Evolutionary conservation across 2,888 invertebrate genomes (phyloP), one percentile per base, ranked within the genome.

Genomic region (Drosophila setosimentum): DNA sequence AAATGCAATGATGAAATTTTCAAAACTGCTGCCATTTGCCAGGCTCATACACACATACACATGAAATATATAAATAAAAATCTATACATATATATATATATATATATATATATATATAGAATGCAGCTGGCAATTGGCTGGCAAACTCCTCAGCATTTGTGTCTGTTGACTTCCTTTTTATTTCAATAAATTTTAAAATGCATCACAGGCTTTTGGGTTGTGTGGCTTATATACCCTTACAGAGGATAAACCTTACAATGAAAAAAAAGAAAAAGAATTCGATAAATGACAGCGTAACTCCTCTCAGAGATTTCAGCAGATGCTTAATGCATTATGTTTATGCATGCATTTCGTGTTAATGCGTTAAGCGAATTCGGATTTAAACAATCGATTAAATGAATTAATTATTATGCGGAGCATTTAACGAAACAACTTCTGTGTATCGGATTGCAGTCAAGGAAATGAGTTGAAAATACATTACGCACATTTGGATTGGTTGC

Each of bases 141-240:
- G 63, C 55, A n/a, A 75, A 45, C 35, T 53, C 30, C 48, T 71
- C 65, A 27, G 61, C 53, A 71, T 54, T 45, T 69, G 49, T 60
- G 51, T 33, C 63, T 53, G 64, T 11, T 58, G 63, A 48, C 18
- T 24, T 18, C 33, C 50, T 63, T 75, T 80, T 61, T 58, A 59
- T 68, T 80, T 68, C 68, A 71, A 82, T 83, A 78, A 75, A 73
- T 80, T 82, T 63, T 55, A 55, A 82, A 82, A 82, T 68, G 73
- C 76, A 42, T 55, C 50, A 71, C 57, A 51, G 59, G 49, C 45
- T 64, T 53, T 69, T 48, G 27, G 32, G 50, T 8, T 51, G 42
- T 48, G n/a, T 58, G 27, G 62, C 2, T 29, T 35, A 50, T 32
- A 32, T 21, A 54, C 27, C 11, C 18, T 54, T 37, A 24, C 1